Evolutionary conservation across 2,888 invertebrate genomes (phyloP), one percentile per base, ranked within the genome.

Genomic region (Sthenelais limicola): DNA sequence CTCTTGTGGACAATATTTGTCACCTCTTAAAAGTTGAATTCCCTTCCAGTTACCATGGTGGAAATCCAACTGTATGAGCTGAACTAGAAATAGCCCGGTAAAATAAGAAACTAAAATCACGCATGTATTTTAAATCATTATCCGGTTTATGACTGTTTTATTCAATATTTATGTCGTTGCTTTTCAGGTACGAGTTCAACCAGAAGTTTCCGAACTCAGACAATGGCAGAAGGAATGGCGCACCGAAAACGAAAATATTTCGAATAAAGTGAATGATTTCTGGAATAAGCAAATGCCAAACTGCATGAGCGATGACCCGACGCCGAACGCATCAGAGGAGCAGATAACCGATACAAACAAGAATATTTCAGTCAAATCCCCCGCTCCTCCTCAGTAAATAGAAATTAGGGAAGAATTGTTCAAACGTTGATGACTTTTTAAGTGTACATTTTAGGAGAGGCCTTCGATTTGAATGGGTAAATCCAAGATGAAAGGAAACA

Each of bases 201-300:
- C 84, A 15, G 86, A 87, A 35, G 81, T 88, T 26, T 84, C 86
- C 68, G 88, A 88, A 75, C 76, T 88, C 54, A 78, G 87, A 33
- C 80, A 81, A 38, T 88, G 88, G 88, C 88, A 88, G 78, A 78
- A 80, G 38, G 87, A 88, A 68, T 87, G 87, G 85, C 74, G 84
- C n/a, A 84, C 85, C 74, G 84, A 84, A 70, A 85, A 83, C 68
- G 77, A 78, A 52, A 82, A 84, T 68, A 84, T 87, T 35, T 76
- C 82, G 21, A 73, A 78, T 21, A 79, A 80, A 52, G 85, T 88
- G 33, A 82, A 81, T 68, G 81, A 84, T 62, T 87, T 88, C 79
- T 88, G 88, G 88, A 58, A 71, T 4, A 62, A 76, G 24, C 67
- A 75, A 49, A 76, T 76, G 72, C 76, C 76, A 21, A 30, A 66